Percentiles rank a stretch among this genome's conserved stretches.
Conservation (phyloP, 2,888 invertebrate genomes). For the Hedychridium roseum region DNA sequence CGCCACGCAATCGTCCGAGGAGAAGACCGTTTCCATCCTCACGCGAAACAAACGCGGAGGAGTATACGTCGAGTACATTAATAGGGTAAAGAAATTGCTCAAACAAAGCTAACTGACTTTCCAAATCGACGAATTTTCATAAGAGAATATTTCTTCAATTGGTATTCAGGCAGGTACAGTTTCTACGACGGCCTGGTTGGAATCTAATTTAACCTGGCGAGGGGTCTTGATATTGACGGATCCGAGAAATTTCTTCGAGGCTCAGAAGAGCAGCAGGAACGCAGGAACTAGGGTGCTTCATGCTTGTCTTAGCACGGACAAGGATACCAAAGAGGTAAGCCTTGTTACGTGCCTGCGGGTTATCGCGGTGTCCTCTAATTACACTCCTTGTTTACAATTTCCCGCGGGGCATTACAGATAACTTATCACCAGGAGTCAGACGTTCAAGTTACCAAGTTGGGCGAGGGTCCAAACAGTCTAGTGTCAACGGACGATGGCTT, state of each 20-base stretch:
- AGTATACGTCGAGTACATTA: slow-evolving; percentile 58
- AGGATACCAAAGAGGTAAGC: slow-evolving; percentile 77
- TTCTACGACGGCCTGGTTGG: slow-evolving; percentile 78
- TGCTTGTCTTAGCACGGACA: slow-evolving; percentile 81
- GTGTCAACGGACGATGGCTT: slow-evolving; percentile 52
- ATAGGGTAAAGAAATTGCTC: slow-evolving; percentile 40
- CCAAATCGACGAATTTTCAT: slow-evolving; percentile 28
- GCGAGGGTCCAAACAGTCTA: slow-evolving; percentile 60
- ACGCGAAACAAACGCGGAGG: slow-evolving; percentile 63
- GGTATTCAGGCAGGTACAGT: slow-evolving; percentile 72
- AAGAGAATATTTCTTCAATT: background rate
- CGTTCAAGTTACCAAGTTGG: slow-evolving; percentile 59
- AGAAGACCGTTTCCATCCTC: slow-evolving; percentile 63
- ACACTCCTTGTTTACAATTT: too few species aligned
- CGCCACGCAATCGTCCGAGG: slow-evolving; percentile 64
- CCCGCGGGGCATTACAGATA: too few species aligned
- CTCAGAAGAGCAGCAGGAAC: slow-evolving; percentile 63
- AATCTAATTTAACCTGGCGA: slow-evolving; percentile 75
- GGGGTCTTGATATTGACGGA: slow-evolving; percentile 82
- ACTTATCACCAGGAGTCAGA: slow-evolving; percentile 60
- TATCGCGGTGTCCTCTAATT: too few species aligned
- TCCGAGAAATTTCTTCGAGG: slow-evolving; percentile 77
- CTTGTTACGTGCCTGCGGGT: too few species aligned
- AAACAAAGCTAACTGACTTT: too few species aligned
- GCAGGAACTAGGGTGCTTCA: slow-evolving; percentile 72